These are phyloP conservation scores for Gasterosteus aculeatus DNA, from an alignment of 2,113 vertebrate genomes.

Conservation along the genomic window DNA sequence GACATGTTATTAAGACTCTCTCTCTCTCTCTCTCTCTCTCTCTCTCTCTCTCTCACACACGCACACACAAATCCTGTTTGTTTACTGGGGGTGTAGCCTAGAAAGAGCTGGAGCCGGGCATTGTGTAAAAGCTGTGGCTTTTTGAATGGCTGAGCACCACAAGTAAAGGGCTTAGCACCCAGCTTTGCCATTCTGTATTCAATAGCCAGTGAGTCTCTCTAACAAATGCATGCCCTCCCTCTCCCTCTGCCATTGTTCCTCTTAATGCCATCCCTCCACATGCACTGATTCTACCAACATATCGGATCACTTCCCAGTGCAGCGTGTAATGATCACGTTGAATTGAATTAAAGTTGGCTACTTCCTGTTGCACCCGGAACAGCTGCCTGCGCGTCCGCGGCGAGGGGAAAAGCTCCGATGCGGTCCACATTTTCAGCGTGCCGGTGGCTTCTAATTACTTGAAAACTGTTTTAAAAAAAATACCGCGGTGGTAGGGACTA, in stretches of 20 bases:
- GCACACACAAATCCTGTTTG: slow-evolving; percentile 65
- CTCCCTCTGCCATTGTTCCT: slow-evolving; percentile 50
- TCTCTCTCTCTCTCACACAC: not conserved
- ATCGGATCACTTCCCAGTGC: slow-evolving; percentile 61
- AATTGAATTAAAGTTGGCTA: slow-evolving; percentile 72
- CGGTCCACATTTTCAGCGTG: slow-evolving; percentile 68
- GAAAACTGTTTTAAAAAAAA: slow-evolving; percentile 68
- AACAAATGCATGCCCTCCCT: slow-evolving; percentile 52
- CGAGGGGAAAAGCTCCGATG: slow-evolving; percentile 62
- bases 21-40: no score
- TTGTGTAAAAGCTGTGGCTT: slow-evolving; percentile 73
- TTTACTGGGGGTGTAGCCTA: slow-evolving; percentile 63
- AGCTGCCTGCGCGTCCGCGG: slow-evolving; percentile 64
- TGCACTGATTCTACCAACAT: slow-evolving; percentile 41
- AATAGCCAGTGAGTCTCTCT: slow-evolving; percentile 60
- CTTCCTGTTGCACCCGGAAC: slow-evolving; percentile 69
- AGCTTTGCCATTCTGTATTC: slow-evolving; percentile 69
- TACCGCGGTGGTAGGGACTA: slow-evolving; percentile 45
- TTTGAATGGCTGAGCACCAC: slow-evolving; percentile 76
- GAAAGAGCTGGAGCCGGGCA: slow-evolving; percentile 72
- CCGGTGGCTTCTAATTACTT: slow-evolving; percentile 76
- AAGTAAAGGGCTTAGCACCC: slow-evolving; percentile 75
- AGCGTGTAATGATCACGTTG: slow-evolving; percentile 55
- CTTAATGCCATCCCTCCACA: slow-evolving; percentile 3
- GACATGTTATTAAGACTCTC: slow-evolving; percentile 42